Percentiles rank a stretch among this genome's conserved stretches.
Conservation (phyloP, 2,113 vertebrate genomes). For the Silurus glanis region DNA sequence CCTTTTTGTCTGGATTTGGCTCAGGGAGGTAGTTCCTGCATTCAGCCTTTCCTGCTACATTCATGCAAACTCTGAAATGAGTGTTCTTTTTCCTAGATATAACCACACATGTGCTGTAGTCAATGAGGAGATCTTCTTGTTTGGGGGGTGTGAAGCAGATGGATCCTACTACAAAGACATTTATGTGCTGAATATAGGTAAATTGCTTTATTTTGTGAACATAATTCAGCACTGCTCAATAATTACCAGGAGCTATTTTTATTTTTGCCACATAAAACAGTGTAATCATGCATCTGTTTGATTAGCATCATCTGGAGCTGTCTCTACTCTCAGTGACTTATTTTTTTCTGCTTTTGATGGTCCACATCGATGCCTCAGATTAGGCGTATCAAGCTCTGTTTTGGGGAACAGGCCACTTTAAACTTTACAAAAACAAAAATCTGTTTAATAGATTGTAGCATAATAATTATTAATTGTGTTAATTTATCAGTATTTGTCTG, state of each 20-base stretch:
- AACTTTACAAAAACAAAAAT: background rate
- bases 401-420: background rate
- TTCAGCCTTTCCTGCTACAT: background rate
- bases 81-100: slow-evolving; percentile 58
- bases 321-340: background rate
- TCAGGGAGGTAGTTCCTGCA: background rate
- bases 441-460: background rate
- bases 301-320: background rate
- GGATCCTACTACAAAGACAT: slow-evolving; percentile 65
- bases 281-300: background rate
- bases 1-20: slow-evolving; percentile 32
- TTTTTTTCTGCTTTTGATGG: background rate
- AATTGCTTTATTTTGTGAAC: background rate
- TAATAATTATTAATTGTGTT: background rate
- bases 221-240: background rate
- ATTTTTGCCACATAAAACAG: background rate
- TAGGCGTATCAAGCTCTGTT: background rate
- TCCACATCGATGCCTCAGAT: background rate
- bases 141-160: slow-evolving; percentile 62
- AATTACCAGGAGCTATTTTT: background rate
- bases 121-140: slow-evolving; percentile 71
- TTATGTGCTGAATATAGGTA: slow-evolving; percentile 70
- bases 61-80: background rate
- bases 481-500: background rate
- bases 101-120: slow-evolving; percentile 65